Conservation (phyloP, 2,113 vertebrate genomes). For the Proteles cristata region DNA sequence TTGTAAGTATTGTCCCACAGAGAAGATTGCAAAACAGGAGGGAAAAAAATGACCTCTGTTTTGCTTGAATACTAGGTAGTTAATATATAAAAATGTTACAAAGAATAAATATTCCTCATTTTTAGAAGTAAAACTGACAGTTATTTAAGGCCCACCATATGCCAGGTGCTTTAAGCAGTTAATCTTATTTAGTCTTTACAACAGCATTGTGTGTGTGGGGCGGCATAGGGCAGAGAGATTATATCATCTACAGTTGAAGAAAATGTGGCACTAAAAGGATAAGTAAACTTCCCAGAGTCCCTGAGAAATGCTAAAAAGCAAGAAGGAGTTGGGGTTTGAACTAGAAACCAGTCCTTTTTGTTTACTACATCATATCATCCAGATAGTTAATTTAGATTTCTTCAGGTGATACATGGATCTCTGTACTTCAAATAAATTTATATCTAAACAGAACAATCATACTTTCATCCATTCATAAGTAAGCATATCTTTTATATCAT, state of each 20-base stretch:
- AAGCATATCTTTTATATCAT: not conserved
- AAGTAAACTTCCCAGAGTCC: not conserved
- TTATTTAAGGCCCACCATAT: not conserved
- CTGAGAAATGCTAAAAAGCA: not conserved
- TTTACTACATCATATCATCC: not conserved
- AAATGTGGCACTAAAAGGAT: not conserved
- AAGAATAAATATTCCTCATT: not conserved
- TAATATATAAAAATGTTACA: not conserved
- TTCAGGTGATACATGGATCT: not conserved
- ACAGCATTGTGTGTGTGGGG: not conserved
- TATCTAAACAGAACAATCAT: not conserved
- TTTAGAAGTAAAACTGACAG: constrained; percentile 15
- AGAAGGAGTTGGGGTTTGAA: not conserved
- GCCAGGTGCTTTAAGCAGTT: not conserved
- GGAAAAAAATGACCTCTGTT: not conserved
- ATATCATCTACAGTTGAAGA: not conserved
- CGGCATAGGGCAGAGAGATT: not conserved
- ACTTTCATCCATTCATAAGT: not conserved
- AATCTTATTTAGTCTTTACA: not conserved
- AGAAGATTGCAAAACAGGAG: not conserved
- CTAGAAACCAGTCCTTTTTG: not conserved
- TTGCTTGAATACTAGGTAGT: not conserved
- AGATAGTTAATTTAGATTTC: not conserved
- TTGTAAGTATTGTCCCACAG: not conserved
- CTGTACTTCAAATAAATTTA: not conserved